A percentile compares a stretch with the other conserved stretches of the same genome.
Conservation (phyloP, 2,797 vertebrate genomes). For the Amniataba percoides region DNA sequence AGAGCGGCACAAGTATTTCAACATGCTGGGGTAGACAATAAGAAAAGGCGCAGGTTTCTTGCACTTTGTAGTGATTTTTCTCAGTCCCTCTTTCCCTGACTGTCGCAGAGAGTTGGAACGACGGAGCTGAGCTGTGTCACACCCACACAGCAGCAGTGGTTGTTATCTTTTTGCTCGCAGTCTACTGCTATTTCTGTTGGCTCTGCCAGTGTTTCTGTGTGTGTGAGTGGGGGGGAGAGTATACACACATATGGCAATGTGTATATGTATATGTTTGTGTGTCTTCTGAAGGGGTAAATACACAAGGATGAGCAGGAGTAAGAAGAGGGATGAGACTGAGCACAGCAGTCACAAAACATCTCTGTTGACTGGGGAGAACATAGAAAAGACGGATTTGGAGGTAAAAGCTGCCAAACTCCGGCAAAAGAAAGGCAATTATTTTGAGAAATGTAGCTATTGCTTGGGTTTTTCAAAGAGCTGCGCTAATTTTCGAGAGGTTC, state of each 20-base stretch:
- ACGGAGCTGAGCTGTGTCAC: conserved; percentile 69
- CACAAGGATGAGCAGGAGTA: conserved; percentile 47
- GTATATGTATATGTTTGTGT: conserved; percentile 44
- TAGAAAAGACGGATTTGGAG: conserved; percentile 56
- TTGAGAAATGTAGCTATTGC: conserved; percentile 36
- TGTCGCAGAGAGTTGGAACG: conserved; percentile 57
- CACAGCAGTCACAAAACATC: conserved; percentile 55
- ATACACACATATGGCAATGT: conserved; percentile 13
- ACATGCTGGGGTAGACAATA: conserved; percentile 49
- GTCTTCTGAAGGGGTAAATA: conserved; percentile 49
- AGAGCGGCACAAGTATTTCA: conserved; percentile 45
- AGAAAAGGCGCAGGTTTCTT: conserved; percentile 55
- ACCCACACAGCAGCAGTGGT: conserved; percentile 75
- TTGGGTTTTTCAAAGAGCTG: conserved; percentile 31
- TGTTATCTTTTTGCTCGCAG: conserved; percentile 73
- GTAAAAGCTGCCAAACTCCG: conserved; percentile 51
- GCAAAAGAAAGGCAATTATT: conserved; percentile 40
- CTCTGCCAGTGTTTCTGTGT: conserved; percentile 53
- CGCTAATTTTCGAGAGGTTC: conserved; percentile 3
- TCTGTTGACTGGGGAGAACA: conserved; percentile 45
- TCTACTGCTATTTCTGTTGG: conserved; percentile 70
- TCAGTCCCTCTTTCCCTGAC: conserved; percentile 44
- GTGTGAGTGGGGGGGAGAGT: conserved; percentile 5
- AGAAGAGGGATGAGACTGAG: conserved; percentile 56
- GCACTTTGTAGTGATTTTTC: conserved; percentile 60